Conservation (phyloP, 2,797 vertebrate genomes). For the Pangasius mekongensis region DNA sequence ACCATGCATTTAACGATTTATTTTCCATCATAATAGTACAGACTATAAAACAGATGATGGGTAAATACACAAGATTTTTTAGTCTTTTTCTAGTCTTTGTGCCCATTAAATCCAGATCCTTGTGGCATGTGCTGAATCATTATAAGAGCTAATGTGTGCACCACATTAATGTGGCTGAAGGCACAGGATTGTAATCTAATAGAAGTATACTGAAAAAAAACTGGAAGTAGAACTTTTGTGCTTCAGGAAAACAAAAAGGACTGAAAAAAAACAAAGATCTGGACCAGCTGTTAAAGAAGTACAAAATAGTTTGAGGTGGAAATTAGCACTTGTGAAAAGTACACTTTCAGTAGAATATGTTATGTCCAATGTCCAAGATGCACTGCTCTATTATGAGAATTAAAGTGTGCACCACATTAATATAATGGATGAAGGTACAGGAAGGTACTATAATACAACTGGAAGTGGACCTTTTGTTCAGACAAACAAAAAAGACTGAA, state of each 20-base stretch:
- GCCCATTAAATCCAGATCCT: slow-evolving; percentile 9
- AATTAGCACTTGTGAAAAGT: background rate
- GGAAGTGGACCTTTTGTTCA: background rate
- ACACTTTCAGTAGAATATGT: background rate
- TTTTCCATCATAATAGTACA: slow-evolving; percentile 12
- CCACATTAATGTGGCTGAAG: slow-evolving; percentile 6
- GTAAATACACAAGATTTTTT: background rate
- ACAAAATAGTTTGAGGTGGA: background rate
- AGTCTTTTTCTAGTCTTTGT: background rate
- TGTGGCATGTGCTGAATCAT: background rate
- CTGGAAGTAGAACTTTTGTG: background rate
- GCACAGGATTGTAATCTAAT: slow-evolving; percentile 1
- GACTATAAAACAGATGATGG: slow-evolving; percentile 12
- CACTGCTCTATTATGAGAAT: background rate
- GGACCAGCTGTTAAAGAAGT: background rate
- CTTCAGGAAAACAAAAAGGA: background rate
- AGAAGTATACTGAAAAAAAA: background rate
- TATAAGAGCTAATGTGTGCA: slow-evolving; percentile 13
- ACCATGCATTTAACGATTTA: slow-evolving; percentile 22
- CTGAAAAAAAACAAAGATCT: background rate
- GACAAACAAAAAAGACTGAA: background rate
- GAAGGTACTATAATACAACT: background rate
- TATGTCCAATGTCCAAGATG: background rate
- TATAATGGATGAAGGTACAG: background rate
- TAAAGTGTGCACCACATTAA: background rate